Evolutionary conservation across 1,140 invertebrate genomes (phyloP), one percentile per base, ranked within the genome.

Genomic region (Globodera ellingtonae): DNA sequence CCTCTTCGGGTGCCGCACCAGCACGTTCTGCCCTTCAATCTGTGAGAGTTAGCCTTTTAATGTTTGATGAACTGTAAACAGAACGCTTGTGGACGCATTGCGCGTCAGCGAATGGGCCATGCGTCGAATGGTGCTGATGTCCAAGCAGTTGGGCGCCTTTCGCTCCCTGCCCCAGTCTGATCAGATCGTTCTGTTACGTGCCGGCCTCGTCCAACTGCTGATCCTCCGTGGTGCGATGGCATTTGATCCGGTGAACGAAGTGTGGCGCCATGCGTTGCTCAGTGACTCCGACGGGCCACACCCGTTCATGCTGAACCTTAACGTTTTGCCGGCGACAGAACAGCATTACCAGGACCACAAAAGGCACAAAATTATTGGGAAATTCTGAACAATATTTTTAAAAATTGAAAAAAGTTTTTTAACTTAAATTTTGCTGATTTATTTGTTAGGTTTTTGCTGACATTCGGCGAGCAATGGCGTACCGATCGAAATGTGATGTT

Each of bases 201-300:
- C 50, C 24, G 72, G 72, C 6, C 50, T 65, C 24, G 48, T 56
- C 47, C 35, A 67, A 21, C 21, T 74, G 72, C 72, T 74, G 59
- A 74, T 74, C 13, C 72, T 74, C 10, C 72, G 72, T n/a, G 72
- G 72, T n/a, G 72, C 59, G 13, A 74, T 74, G 72, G 72, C 72
- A 10, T 74, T 59, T 44, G 72, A 74, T 24, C 59, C 72, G 50
- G 47, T 59, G 3, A 48, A 56, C 59, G 48, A 65, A 21, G 59
- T 74, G n/a, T 74, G 72, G 72, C 24, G 50, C 24, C 72, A 74
- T 21, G 59, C 67, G 13, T 4, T 70, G 67, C 24, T 70, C 24
- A 18, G 67, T 18, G 67, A 21, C 24, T 9, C n/a, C 9, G 67
- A 21, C 35, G 67, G 35, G 24, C 24, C 46, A 18, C 35, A 13